phyloP scores from a whole-genome alignment of 2,113 vertebrate genomes.

The Ciconia boyciana region DNA sequence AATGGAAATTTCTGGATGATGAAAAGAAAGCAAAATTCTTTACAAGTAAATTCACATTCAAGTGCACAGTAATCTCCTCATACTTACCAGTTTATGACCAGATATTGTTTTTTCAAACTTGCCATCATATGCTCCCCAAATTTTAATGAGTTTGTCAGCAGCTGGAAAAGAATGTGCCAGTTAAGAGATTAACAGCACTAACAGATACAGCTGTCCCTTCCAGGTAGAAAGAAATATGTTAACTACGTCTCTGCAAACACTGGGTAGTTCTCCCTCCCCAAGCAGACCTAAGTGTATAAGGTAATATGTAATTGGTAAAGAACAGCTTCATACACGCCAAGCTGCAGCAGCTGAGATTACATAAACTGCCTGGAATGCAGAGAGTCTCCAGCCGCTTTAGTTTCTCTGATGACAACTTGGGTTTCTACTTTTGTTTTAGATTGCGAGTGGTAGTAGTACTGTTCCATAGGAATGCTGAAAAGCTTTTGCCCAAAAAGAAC shows the following conservation, averaged over 20 bases:
- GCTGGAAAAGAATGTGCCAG: conserved; percentile 71
- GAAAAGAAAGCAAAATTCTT: neutral
- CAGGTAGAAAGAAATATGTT: neutral
- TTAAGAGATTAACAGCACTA: neutral
- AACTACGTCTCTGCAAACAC: neutral
- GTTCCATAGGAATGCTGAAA: neutral
- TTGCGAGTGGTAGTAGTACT: neutral
- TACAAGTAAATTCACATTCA: neutral
- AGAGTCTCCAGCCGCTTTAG: neutral
- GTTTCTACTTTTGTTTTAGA: conserved; percentile 39
- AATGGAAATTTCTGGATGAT: neutral
- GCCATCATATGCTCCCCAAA: conserved; percentile 97
- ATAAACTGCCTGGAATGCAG: conserved; percentile 57
- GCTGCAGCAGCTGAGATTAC: conserved; percentile 48
- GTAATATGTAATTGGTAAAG: neutral
- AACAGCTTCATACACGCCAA: neutral
- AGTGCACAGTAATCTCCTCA: neutral
- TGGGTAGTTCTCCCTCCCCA: neutral
- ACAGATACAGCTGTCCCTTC: neutral
- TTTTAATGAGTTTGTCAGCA: conserved; percentile 98
- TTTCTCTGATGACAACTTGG: conserved; percentile 3
- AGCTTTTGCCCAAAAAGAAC: neutral
- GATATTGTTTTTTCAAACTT: conserved; percentile 99
- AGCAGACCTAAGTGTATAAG: neutral
- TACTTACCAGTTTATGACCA: conserved; percentile 96